Evolutionary conservation across 1,140 invertebrate species (phyloP), one percentile per base, ranked within the genome.

Genomic region (Drosophila trapezifrons): DNA sequence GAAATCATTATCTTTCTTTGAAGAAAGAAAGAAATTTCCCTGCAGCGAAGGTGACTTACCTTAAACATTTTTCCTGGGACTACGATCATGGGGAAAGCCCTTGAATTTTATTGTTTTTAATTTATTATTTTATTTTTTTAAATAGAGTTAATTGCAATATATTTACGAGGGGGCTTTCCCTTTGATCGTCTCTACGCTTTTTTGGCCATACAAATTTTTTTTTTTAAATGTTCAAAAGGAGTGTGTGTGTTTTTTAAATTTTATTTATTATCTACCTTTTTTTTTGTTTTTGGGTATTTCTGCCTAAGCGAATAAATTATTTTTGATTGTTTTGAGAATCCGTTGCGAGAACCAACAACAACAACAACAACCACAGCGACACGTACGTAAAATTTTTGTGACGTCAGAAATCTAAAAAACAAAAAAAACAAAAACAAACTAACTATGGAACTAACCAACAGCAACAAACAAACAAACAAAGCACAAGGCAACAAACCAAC

Each of bases 361-460:
- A 71, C 79, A 78, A 74, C 75, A 76, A 76, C 71, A 76, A 49
- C 59, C 65, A 77, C 74, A 70, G 73, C 63, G 49, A 86, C 73
- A 71, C 43, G 79, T 82, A 80, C 74, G 78, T 76, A 57, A 75
- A 82, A 87, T 87, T 87, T 87, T 87, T 87, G 84, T 87, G 84
- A 87, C 84, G 84, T 87, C 84, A 87, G 84, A 89, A 87, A 87
- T 83, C 80, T 87, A 87, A 85, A 69, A 47, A 38, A 52, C 80
- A 58, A 29, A 45, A 56, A 0, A 59, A 60, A 73, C 45, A 57
- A 57, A 67, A 35, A 55, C 49, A 60, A 56, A 69, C 54, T 29
- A 66, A 76, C 57, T 67, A 66, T 37, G 63, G 45, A 35, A 76
- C 49, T 52, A 22, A 63, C 35, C 42, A 65, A 69, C 52, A 78